These are phyloP conservation scores for Phaetusa simplex DNA, from an alignment of 2,113 vertebrate genomes.

Conservation along the genomic window DNA sequence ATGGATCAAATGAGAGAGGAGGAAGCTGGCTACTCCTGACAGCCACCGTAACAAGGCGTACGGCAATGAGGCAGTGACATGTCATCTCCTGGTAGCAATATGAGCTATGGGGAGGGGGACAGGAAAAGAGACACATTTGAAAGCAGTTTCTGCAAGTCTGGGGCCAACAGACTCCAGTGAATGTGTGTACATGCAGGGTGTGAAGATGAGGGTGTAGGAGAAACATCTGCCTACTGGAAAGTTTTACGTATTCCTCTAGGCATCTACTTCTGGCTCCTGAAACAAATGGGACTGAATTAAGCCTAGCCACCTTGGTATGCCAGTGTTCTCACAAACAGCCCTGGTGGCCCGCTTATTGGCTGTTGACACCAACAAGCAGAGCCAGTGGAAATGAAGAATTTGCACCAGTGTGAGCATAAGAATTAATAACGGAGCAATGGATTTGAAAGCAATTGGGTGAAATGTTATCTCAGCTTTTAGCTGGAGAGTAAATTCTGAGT, in stretches of 20 bases:
- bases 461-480: neutral
- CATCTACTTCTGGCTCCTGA: neutral
- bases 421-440: neutral
- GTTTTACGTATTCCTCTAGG: neutral
- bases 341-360: neutral
- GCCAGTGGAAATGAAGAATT: neutral
- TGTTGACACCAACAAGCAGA: neutral
- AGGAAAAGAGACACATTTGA: neutral
- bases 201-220: neutral
- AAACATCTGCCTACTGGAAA: neutral
- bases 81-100: neutral
- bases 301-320: neutral
- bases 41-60: neutral
- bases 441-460: neutral
- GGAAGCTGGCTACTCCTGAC: neutral
- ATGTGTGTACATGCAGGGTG: neutral
- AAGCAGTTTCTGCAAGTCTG: neutral
- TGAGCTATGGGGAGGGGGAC: neutral
- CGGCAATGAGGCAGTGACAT: neutral
- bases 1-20: neutral
- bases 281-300: neutral
- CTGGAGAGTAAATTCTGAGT: rapidly evolving
- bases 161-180: neutral
- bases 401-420: neutral
- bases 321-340: neutral